These are phyloP conservation scores for Tokudaia muenninki DNA, from an alignment of 2,797 vertebrate species.

Conservation along the genomic window DNA sequence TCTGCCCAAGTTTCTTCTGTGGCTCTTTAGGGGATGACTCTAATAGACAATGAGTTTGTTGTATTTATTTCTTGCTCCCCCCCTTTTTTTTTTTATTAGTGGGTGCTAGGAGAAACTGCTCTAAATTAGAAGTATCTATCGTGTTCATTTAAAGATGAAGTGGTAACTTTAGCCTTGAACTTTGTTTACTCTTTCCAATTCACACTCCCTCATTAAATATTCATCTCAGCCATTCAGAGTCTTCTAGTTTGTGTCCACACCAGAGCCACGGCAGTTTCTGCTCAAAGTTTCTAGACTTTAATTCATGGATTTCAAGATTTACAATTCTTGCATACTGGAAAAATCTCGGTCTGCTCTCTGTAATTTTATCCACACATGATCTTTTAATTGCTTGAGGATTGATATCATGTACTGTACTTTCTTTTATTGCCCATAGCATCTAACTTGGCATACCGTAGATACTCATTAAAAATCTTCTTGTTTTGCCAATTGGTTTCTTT, in stretches of 20 bases:
- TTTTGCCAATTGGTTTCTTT: constrained; percentile 70
- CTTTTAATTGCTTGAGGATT: constrained; percentile 66
- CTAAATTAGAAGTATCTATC: constrained; percentile 26
- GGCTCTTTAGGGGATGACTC: neutral
- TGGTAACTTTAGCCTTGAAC: constrained; percentile 12
- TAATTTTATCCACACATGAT: constrained; percentile 39
- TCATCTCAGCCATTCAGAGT: neutral
- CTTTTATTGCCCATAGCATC: constrained; percentile 54
- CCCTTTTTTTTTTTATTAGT: neutral
- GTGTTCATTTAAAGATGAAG: neutral
- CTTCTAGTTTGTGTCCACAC: neutral
- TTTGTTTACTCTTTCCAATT: neutral
- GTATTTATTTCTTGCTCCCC: neutral
- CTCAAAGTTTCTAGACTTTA: neutral
- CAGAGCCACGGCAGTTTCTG: neutral
- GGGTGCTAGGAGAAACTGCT: neutral
- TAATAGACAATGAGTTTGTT: neutral
- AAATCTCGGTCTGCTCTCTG: constrained; percentile 9
- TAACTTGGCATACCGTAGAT: constrained; percentile 59
- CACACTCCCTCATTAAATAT: neutral
- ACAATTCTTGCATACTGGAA: constrained; percentile 4
- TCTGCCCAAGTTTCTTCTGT: neutral
- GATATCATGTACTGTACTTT: constrained; percentile 59
- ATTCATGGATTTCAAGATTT: constrained; percentile 51
- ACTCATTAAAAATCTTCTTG: constrained; percentile 57